Evolutionary conservation across 2,797 vertebrate species (phyloP).

Genomic region (Argentina silus): DNA sequence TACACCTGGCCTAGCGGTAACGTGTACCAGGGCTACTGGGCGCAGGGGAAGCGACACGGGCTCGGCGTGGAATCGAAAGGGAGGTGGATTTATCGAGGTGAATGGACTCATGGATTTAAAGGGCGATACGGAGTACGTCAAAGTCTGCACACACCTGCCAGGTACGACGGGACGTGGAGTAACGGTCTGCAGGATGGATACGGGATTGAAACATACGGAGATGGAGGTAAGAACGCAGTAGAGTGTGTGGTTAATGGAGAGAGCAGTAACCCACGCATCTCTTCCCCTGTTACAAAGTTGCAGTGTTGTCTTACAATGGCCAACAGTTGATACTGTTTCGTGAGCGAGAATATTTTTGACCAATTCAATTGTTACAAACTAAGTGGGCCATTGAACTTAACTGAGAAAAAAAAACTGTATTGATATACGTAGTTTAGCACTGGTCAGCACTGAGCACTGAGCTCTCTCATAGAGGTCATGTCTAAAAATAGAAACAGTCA

Average conservation of each 20-base stretch:
- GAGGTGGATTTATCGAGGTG: conserved; percentile 92
- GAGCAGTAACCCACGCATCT: not conserved
- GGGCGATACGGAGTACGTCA: conserved; percentile 91
- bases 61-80: conserved; percentile 93
- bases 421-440: conserved; percentile 44
- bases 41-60: conserved; percentile 92
- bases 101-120: conserved; percentile 94
- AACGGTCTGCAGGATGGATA: conserved; percentile 91
- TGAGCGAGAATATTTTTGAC: not conserved
- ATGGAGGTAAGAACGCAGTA: conserved; percentile 80
- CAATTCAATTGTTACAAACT: conserved; percentile 2
- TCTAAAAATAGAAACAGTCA: conserved; percentile 57
- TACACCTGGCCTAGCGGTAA: conserved; percentile 98
- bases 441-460: conserved; percentile 35
- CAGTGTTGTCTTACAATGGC: not conserved
- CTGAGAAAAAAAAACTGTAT: conserved; percentile 10
- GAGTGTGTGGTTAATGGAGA: conserved; percentile 13
- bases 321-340: not conserved
- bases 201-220: conserved; percentile 89
- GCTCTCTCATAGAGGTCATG: conserved; percentile 54
- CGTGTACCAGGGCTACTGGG: conserved; percentile 91
- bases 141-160: conserved; percentile 84
- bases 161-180: conserved; percentile 91
- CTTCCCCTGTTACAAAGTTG: not conserved
- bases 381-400: not conserved